Evolutionary conservation across 2,888 invertebrate species (phyloP), one percentile per base, ranked within the genome.

Genomic region (Megamerina dolium): DNA sequence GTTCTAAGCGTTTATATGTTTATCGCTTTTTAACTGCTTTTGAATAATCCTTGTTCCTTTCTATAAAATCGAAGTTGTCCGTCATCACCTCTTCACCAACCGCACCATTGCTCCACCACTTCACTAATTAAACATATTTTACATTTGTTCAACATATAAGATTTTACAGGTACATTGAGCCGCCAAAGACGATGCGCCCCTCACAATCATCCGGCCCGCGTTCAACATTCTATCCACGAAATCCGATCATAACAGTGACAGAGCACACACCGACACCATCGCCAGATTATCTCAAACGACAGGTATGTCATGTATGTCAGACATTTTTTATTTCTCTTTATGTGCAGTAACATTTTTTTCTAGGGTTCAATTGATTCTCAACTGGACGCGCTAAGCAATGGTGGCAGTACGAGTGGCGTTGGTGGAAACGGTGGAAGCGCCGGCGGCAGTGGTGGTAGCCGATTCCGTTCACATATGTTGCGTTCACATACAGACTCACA

Each of bases 161-260:
- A 63, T 72, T 65, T 70, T 72, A 68, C 65, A 71, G 71, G 61
- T 70, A 70, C 52, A 58, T 70, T 30, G 72, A 72, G 48, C 71
- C 70, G 9, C 61, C 66, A 5, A 70, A 68, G 42, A 53, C 59
- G 3, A 57, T 63, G 2, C 58, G 68, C 14, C 56, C 67, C 20
- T 68, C 70, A n/a, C 67, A 63, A 43, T 59, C 66, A 1, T 56
- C 66, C 0, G 63, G 69, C 3, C 68, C 64, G 2, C 61, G 66
- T n/a, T 56, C 69, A 23, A 60, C 69, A 23, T 70, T 71, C 57
- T 83, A 84, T 52, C 83, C 86, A 48, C 82, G 87, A 41, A 92
- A 92, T 72, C 96, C 96, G 1, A 95, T 95, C 41, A 96, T 96
- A 45, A 95, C 94, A 1, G 93, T 96, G 8, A 96, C 96, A 1